Evolutionary conservation across 2,797 vertebrate species (phyloP).

Genomic region (Gymnothorax javanicus): DNA sequence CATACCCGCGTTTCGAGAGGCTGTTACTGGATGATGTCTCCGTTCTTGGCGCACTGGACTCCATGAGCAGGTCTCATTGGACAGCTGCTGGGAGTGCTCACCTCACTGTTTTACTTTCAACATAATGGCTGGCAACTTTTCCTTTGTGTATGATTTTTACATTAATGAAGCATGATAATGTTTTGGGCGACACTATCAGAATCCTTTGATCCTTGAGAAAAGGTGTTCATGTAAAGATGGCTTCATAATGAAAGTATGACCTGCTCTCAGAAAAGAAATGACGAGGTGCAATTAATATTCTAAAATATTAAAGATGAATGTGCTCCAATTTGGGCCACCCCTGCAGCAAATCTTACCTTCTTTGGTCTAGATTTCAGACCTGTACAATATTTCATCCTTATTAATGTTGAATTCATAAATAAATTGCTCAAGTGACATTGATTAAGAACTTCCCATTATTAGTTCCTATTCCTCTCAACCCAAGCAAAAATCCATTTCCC

Average conservation of each 20-base stretch:
- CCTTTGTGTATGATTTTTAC: background rate
- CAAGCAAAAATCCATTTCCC: constrained; percentile 50
- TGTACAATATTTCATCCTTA: constrained; percentile 52
- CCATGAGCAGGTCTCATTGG: background rate
- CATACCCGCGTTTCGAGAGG: background rate
- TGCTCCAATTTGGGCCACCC: constrained; percentile 26
- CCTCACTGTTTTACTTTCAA: background rate
- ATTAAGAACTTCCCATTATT: constrained; percentile 8
- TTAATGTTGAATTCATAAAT: constrained; percentile 49
- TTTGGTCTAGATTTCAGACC: constrained; percentile 53
- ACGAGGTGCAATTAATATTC: background rate
- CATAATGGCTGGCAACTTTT: background rate
- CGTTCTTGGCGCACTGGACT: background rate
- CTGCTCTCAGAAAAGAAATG: background rate
- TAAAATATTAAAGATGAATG: background rate
- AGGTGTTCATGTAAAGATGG: background rate
- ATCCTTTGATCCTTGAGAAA: background rate
- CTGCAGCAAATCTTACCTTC: constrained; percentile 25
- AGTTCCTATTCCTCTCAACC: constrained; percentile 40
- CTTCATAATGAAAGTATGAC: constrained; percentile 6
- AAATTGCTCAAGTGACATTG: constrained; percentile 48
- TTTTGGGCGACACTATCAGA: background rate
- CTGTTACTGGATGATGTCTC: background rate
- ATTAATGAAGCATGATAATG: background rate
- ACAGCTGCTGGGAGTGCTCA: background rate